phyloP scores from a whole-genome alignment of 2,797 vertebrate species.

The Meriones psammophilus region DNA sequence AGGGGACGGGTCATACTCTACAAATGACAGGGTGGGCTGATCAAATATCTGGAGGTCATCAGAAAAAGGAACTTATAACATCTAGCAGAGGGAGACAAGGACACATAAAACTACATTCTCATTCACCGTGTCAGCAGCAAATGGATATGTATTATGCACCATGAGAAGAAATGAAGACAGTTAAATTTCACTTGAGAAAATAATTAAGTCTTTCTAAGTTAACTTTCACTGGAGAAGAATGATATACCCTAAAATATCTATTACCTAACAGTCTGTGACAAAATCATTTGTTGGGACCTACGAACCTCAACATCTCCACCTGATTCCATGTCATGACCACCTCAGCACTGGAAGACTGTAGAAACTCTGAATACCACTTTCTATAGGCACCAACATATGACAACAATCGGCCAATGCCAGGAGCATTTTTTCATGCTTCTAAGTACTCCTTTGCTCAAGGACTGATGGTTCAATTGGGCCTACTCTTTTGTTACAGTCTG shows the following conservation, averaged over 20 bases:
- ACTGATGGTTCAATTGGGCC: conserved; percentile 86
- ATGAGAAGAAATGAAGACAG: conserved; percentile 6
- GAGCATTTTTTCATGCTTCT: conserved; percentile 89
- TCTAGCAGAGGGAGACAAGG: background rate
- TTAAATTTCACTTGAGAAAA: conserved; percentile 10
- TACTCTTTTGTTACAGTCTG: conserved; percentile 69
- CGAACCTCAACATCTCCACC: conserved; percentile 81
- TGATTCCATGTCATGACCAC: conserved; percentile 94
- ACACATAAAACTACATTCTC: background rate
- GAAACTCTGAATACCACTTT: conserved; percentile 93
- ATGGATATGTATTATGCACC: background rate
- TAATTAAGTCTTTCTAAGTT: conserved; percentile 1
- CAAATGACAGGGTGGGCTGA: background rate
- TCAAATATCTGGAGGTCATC: background rate
- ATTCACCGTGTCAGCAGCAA: background rate
- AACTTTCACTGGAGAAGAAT: background rate
- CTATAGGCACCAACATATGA: conserved; percentile 89
- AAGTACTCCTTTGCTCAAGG: conserved; percentile 93
- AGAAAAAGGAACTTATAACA: background rate
- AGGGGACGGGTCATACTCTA: background rate
- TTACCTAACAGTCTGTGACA: background rate
- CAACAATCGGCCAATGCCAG: conserved; percentile 92
- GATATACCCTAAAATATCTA: background rate
- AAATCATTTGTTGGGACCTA: background rate
- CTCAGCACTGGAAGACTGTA: conserved; percentile 94